Evolutionary conservation across 2,888 invertebrate genomes (phyloP), one percentile per base, ranked within the genome.

Genomic region (Coenonympha glycerion): DNA sequence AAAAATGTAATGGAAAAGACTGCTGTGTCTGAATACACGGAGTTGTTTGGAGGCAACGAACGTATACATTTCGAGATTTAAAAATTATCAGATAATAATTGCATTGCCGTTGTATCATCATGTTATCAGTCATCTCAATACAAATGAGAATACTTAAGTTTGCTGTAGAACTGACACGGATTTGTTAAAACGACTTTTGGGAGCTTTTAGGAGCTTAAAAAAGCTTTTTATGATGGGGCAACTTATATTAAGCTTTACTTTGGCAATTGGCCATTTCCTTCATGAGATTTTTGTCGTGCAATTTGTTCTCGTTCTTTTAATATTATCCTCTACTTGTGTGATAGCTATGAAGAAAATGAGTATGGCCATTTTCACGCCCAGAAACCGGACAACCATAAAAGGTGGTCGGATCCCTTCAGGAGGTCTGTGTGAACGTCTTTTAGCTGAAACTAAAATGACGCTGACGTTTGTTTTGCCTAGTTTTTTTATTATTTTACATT

Each of bases 1-100:
- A 41, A 28, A 28, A 30, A 30, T 41, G 18, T 28, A 15, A 21
- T 19, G 8, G 39, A 39, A 30, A 30, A 47, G 37, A 30, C 30
- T 30, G 28, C 19, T 30, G 18, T 18, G n/a, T 41, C 13, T 11
- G 8, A 30, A 41, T 30, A 41, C 19, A 11, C n/a, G 19, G 30
- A 30, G 26, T 15, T 26, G 24, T 11, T 28, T 41, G 18, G 28
- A 30, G 30, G 26, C 11, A 11, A n/a, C 4, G 11, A 13, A 6
- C 8, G 13, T 41, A n/a, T 19, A 19, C 16, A 13, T 30, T 30
- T 41, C 16, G 28, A 11, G 11, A 6, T n/a, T n/a, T n/a, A n/a
- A n/a, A n/a, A n/a, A n/a, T n/a, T n/a, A n/a, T n/a, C n/a, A n/a
- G n/a, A n/a, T n/a, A n/a, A n/a, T n/a, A n/a, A n/a, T n/a, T n/a